These are phyloP conservation scores for Rhyzopertha dominica DNA, from an alignment of 1,140 invertebrate species.

Conservation along the genomic window DNA sequence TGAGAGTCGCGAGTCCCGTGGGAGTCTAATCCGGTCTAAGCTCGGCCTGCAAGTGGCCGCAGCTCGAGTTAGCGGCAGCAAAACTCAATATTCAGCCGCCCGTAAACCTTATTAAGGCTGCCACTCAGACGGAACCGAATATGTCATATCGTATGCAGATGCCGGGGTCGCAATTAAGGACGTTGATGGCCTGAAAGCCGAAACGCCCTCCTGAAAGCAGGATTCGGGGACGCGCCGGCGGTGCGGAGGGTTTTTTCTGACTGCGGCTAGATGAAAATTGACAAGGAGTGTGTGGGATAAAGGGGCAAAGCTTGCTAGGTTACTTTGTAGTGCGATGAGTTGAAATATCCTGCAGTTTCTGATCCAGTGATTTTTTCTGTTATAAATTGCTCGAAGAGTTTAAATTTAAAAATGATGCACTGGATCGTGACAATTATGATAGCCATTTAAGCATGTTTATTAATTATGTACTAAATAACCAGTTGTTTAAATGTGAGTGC, in stretches of 20 bases:
- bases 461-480: too few relatives aligned
- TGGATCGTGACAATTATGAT: too few relatives aligned
- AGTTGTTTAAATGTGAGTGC: too few relatives aligned
- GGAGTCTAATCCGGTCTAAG: conserved; percentile 43
- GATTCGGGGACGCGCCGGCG: conserved; percentile 9
- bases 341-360: too few relatives aligned
- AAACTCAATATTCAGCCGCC: conserved; percentile 46
- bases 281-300: too few relatives aligned
- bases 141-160: conserved; percentile 37
- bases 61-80: conserved; percentile 35
- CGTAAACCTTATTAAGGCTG: conserved; percentile 45
- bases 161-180: conserved; percentile 27
- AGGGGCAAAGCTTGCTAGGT: too few relatives aligned
- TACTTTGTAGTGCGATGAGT: too few relatives aligned
- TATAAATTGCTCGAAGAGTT: too few relatives aligned
- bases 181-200: conserved; percentile 13
- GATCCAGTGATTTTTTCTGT: too few relatives aligned
- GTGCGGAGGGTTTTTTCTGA: conserved; percentile 15
- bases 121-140: conserved; percentile 37
- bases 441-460: too few relatives aligned
- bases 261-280: too few relatives aligned
- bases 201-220: conserved; percentile 15
- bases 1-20: conserved; percentile 34
- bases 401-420: too few relatives aligned
- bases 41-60: conserved; percentile 40